Base-by-base conservation (phyloP, 1,140 invertebrate genomes). In the Riptortus pedestris region DNA sequence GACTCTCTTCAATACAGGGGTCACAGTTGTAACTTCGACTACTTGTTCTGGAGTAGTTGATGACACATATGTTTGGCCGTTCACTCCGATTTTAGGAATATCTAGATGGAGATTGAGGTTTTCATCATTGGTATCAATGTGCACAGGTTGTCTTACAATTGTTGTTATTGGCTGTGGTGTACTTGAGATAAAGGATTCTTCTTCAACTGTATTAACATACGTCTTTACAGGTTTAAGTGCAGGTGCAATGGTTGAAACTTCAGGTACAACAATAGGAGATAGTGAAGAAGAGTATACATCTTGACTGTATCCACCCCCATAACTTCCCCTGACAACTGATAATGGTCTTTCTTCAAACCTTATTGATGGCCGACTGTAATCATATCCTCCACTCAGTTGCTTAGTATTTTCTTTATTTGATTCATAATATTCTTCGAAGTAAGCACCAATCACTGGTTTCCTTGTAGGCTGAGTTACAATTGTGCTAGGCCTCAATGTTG, bases 371-470 rank as follows among this genome's bases (percentile, higher is more conserved):
- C 2, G 51, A 18, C 14, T 62, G 28, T 51, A 51, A 20, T 20
- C 62, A 48, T 58, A 63, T 43, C 45, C 24, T 2, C 11, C 31
- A 28, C 55, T 20, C 64, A 48, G 43, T 43, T 63, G 48, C 22
- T 66, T 65, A 11, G 28, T 60, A 45, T 61, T 45, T 11, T 45
- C 45, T 52, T 64, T 58, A 58, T 66, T 69, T 16, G 61, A 31
- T 52, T 64, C 67, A 66, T 61, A 69, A 28, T 67, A 62, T 65
- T 67, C 61, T 63, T 69, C 52, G 64, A 55, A 63, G 48, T 59
- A 45, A 57, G 66, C 45, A 43, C 63, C 28, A 59, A 28, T 24
- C 16, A 65, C 43, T 20, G 64, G 57, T 27, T 52, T 29, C 18
- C 58, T 28, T 27, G 64, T 61, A 12, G 48, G 18, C 2, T 29